These are phyloP conservation scores for Dallia pectoralis DNA, from an alignment of 2,797 vertebrate species.

Conservation along the genomic window DNA sequence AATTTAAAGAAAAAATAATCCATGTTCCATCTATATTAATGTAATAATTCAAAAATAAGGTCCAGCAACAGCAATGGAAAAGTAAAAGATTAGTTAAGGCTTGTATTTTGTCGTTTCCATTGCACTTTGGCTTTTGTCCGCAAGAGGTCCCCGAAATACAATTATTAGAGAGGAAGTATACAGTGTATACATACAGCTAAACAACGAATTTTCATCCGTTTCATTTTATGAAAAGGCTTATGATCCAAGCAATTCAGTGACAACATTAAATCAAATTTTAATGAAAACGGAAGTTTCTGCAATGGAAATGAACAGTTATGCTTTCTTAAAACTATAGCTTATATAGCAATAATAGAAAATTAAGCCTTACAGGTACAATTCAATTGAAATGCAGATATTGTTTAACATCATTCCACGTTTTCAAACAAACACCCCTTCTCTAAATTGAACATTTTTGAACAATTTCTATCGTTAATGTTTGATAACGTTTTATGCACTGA, in stretches of 20 bases:
- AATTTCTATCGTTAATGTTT: too few relatives aligned
- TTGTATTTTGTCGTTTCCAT: not conserved
- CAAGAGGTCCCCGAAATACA: not conserved
- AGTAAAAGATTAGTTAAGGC: not conserved
- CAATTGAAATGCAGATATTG: too few relatives aligned
- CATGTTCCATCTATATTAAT: not conserved
- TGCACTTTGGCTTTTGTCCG: not conserved
- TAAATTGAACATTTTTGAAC: too few relatives aligned
- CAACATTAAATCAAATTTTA: not conserved
- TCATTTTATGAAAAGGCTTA: too few relatives aligned
- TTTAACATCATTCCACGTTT: too few relatives aligned
- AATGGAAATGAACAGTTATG: too few relatives aligned
- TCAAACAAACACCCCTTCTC: too few relatives aligned
- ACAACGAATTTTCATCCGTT: not conserved
- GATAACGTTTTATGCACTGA: too few relatives aligned
- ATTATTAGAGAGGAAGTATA: not conserved
- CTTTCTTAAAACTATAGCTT: too few relatives aligned
- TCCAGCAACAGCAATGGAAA: not conserved
- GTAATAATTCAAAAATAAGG: not conserved
- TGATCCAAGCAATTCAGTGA: not conserved
- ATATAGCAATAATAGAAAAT: too few relatives aligned
- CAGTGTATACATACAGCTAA: not conserved
- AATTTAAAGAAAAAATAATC: not conserved
- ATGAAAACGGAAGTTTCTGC: too few relatives aligned
- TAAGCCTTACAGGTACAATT: too few relatives aligned